These are phyloP conservation scores for Phenganax marumi DNA, from an alignment of 92 coral and sea anemone genomes.

Conservation along the genomic window DNA sequence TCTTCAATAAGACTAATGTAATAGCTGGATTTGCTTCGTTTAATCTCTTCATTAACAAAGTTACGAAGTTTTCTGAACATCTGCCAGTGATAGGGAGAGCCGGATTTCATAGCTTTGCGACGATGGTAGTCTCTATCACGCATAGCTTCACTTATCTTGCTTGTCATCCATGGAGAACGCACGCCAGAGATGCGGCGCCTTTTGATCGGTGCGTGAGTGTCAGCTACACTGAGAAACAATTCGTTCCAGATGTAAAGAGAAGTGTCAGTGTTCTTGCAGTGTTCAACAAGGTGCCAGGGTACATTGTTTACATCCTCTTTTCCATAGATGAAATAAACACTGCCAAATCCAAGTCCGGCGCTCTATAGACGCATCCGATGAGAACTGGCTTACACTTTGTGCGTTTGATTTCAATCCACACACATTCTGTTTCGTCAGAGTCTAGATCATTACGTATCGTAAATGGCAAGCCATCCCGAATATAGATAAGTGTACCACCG, in stretches of 20 bases:
- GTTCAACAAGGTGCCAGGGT: slow-evolving; percentile 27
- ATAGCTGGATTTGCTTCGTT: background rate
- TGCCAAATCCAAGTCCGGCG: no score
- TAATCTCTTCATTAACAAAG: slow-evolving; percentile 18
- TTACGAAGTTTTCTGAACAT: slow-evolving; percentile 34
- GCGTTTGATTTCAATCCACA: background rate
- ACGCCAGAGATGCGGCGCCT: slow-evolving; percentile 22
- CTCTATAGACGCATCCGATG: no score
- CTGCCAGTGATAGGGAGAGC: slow-evolving; percentile 30
- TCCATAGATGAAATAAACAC: no score
- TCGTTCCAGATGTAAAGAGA: slow-evolving; percentile 42
- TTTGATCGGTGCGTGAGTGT: slow-evolving; percentile 23
- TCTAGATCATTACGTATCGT: background rate
- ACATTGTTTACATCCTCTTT: slow-evolving; percentile 27
- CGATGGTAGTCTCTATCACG: slow-evolving; percentile 14
- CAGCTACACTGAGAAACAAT: slow-evolving; percentile 30
- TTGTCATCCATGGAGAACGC: slow-evolving; percentile 34
- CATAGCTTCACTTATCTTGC: slow-evolving; percentile 33
- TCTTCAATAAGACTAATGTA: slow-evolving; percentile 13
- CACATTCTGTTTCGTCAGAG: background rate
- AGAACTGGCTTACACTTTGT: no score
- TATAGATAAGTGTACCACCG: background rate
- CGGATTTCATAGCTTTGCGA: slow-evolving; percentile 33
- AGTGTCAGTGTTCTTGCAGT: slow-evolving; percentile 14
- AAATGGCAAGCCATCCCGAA: background rate